Conservation (phyloP, 1,140 invertebrate species). For the Ips typographus region DNA sequence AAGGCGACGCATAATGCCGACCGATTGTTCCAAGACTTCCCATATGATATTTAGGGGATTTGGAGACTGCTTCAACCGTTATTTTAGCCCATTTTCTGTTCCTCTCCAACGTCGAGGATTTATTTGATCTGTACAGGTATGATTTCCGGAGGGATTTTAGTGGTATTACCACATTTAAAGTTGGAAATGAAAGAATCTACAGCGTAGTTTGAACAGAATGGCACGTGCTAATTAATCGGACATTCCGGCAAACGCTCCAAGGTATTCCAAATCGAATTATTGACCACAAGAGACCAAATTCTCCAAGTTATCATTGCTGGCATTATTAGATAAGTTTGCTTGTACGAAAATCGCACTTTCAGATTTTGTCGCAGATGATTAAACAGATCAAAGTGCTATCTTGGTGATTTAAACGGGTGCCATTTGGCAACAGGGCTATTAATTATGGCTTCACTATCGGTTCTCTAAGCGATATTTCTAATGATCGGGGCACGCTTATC, state of each 20-base stretch:
- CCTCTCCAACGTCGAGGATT: neutral
- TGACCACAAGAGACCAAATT: too few species aligned
- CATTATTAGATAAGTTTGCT: too few species aligned
- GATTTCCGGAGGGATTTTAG: too few species aligned
- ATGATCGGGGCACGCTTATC: conserved; percentile 30
- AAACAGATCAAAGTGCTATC: neutral
- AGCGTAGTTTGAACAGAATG: too few species aligned
- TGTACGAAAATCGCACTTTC: too few species aligned
- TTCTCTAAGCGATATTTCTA: conserved; percentile 35
- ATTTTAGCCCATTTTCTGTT: neutral
- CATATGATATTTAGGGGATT: conserved; percentile 29
- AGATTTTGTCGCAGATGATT: too few species aligned
- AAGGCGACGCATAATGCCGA: conserved; percentile 31
- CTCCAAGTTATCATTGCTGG: too few species aligned
- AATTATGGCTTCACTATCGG: conserved; percentile 35
- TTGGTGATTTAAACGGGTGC: conserved; percentile 23
- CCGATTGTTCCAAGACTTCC: conserved; percentile 28
- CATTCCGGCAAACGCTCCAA: too few species aligned
- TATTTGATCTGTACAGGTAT: neutral
- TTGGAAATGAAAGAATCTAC: too few species aligned
- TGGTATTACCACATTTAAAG: too few species aligned
- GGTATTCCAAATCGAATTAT: too few species aligned
- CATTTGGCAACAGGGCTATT: conserved; percentile 16
- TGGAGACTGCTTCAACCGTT: conserved; percentile 11
- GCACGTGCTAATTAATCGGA: too few species aligned